Evolutionary conservation across 2,113 vertebrate species (phyloP).

Genomic region (Odontophorus gujanensis): DNA sequence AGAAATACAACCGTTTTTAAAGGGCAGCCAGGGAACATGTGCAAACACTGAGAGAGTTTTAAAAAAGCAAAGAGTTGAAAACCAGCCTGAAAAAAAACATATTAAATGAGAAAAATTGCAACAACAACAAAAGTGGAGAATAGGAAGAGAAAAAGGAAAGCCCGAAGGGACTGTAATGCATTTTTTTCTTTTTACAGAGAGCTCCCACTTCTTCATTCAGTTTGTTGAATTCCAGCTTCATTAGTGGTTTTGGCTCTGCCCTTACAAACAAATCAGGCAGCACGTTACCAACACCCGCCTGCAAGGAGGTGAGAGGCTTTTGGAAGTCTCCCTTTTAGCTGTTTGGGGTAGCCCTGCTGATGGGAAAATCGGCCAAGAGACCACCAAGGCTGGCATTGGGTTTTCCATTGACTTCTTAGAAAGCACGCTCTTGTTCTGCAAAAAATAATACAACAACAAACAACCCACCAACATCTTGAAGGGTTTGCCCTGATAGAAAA

Average conservation of each 20-base stretch:
- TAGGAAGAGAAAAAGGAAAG: slow-evolving; percentile 7
- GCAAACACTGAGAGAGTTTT: not conserved
- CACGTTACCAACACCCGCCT: not conserved
- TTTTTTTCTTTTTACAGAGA: not conserved
- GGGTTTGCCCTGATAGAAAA: not conserved
- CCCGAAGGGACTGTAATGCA: not conserved
- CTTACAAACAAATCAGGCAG: not conserved
- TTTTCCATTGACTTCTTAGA: not conserved
- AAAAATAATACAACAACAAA: not conserved
- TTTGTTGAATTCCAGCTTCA: slow-evolving; percentile 12
- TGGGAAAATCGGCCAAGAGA: not conserved
- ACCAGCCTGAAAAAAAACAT: not conserved
- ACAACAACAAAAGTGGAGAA: not conserved
- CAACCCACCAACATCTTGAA: not conserved
- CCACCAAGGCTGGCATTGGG: not conserved
- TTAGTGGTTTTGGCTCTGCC: slow-evolving; percentile 30
- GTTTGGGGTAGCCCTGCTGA: not conserved
- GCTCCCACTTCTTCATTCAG: slow-evolving; percentile 17
- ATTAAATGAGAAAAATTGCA: not conserved
- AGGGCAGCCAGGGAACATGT: not conserved
- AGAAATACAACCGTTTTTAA: not conserved
- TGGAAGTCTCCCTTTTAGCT: not conserved
- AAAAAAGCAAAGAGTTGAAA: not conserved
- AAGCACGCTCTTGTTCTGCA: not conserved
- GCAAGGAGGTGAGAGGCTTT: slow-evolving; percentile 12